Percentiles rank a stretch among this genome's conserved stretches.
These are phyloP conservation scores for Canis aureus DNA, from an alignment of 2,113 vertebrate species.

Conservation along the genomic window DNA sequence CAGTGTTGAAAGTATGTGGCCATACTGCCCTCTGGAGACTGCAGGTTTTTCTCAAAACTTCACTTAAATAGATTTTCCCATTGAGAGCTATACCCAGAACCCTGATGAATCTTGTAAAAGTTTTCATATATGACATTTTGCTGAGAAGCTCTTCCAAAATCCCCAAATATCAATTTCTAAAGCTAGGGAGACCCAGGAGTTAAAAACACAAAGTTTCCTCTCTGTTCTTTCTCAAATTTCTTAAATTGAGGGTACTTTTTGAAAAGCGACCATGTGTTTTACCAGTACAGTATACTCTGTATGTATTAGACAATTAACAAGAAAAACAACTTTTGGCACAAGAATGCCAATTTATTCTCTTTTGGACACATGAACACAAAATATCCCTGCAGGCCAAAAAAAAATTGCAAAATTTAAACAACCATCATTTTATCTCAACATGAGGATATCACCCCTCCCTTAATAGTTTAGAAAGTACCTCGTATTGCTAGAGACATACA, in stretches of 20 bases:
- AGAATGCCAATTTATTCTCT: constrained; percentile 96
- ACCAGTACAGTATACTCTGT: constrained; percentile 78
- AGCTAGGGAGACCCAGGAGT: constrained; percentile 22
- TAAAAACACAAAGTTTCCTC: constrained; percentile 28
- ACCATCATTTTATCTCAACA: constrained; percentile 89
- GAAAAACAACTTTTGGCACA: constrained; percentile 91
- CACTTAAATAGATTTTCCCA: constrained; percentile 20
- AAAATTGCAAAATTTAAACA: constrained; percentile 92
- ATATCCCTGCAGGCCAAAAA: constrained; percentile 98
- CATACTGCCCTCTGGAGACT: constrained; percentile 20
- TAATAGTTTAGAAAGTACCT: constrained; percentile 91
- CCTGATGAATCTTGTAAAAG: background rate
- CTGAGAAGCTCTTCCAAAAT: constrained; percentile 51
- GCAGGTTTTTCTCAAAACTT: constrained; percentile 47
- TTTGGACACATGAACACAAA: constrained; percentile 98
- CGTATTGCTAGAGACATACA: constrained; percentile 96
- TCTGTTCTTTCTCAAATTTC: constrained; percentile 67
- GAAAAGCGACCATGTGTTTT: constrained; percentile 79
- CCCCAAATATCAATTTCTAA: constrained; percentile 59
- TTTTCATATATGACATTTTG: constrained; percentile 54
- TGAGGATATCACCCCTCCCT: constrained; percentile 85
- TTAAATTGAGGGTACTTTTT: constrained; percentile 80
- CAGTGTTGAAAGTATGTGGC: background rate
- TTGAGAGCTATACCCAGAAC: background rate
- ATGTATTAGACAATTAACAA: constrained; percentile 85